phyloP scores from a whole-genome alignment of 53 echinoderm and acorn worm species.

The Stichopus horrens region DNA sequence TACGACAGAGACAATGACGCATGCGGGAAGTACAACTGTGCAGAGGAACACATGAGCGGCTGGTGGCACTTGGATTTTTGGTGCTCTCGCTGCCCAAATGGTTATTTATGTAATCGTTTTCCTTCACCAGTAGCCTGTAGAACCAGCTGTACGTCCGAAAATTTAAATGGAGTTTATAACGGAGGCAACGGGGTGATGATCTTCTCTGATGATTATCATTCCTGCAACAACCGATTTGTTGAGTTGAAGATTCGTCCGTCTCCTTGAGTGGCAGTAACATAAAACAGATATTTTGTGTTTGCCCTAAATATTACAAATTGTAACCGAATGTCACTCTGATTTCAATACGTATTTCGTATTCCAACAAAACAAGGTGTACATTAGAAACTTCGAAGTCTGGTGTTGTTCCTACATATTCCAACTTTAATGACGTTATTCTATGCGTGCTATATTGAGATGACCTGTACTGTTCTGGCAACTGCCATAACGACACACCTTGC shows the following conservation, averaged over 20 bases:
- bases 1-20: constrained; percentile 4
- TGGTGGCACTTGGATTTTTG: neutral
- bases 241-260: constrained; percentile 21
- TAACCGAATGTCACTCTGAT: too few relatives aligned
- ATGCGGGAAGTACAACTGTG: neutral
- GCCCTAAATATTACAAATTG: too few relatives aligned
- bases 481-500: too few relatives aligned
- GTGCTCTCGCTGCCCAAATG: neutral
- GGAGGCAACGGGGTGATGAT: constrained; percentile 17
- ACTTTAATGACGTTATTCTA: too few relatives aligned
- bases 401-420: too few relatives aligned
- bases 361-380: too few relatives aligned
- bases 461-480: too few relatives aligned
- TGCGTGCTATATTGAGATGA: too few relatives aligned
- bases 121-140: neutral
- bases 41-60: constrained; percentile 3
- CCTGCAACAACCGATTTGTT: neutral
- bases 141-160: neutral
- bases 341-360: too few relatives aligned
- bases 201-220: neutral
- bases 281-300: too few relatives aligned
- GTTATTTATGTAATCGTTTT: neutral
- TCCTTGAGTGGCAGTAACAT: neutral
- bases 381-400: too few relatives aligned
- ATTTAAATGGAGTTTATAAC: neutral